phyloP scores from a whole-genome alignment of 1,140 invertebrate genomes.

The Macrosteles quadrilineatus region DNA sequence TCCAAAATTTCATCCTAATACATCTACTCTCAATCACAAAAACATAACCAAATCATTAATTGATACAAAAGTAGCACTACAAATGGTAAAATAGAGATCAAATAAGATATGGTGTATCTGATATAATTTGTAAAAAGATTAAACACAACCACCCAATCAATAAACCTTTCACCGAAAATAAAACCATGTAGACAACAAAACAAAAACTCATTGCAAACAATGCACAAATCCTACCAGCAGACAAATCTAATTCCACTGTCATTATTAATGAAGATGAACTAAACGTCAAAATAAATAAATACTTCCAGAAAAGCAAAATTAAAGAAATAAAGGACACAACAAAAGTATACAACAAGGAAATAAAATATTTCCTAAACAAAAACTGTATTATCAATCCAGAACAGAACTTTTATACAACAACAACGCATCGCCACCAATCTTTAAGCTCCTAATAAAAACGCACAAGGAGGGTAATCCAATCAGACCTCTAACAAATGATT shows the following conservation, averaged over 20 bases:
- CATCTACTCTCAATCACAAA: too few relatives aligned
- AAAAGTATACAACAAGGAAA: conserved; percentile 3
- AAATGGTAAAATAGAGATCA: too few relatives aligned
- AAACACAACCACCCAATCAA: too few relatives aligned
- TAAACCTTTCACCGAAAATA: too few relatives aligned
- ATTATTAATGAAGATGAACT: not conserved
- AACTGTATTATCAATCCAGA: not conserved
- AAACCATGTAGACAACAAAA: not conserved
- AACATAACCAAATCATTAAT: too few relatives aligned
- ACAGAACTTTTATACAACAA: not conserved
- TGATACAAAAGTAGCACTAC: too few relatives aligned
- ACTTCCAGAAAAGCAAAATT: not conserved
- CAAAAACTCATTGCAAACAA: not conserved
- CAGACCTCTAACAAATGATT: not conserved
- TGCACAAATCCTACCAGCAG: not conserved
- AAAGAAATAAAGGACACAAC: not conserved
- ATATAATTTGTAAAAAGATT: too few relatives aligned
- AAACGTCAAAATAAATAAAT: not conserved
- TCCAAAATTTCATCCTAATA: too few relatives aligned
- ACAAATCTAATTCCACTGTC: not conserved
- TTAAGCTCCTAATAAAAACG: not conserved
- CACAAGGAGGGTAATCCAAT: conserved; percentile 13
- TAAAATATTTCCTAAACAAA: not conserved
- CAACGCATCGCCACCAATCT: not conserved
- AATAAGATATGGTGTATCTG: too few relatives aligned